Evolutionary conservation across 2,888 invertebrate species (phyloP).

Genomic region (Heliconius erato): DNA sequence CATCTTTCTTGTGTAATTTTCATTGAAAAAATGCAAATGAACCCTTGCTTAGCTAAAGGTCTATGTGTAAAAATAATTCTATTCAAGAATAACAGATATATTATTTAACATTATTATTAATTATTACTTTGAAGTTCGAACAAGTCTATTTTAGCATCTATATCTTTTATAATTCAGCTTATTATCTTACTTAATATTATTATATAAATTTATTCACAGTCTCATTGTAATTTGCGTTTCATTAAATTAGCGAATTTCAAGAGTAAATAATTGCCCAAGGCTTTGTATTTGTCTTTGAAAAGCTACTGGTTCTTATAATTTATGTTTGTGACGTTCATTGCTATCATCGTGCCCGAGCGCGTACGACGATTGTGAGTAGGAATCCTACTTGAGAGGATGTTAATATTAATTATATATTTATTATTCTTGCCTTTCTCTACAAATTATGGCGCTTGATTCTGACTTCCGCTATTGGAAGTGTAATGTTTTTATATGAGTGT

Average conservation of each 20-base stretch:
- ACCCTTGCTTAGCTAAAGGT: no score
- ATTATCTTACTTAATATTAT: background rate
- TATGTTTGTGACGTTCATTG: conserved; percentile 34
- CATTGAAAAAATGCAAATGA: no score
- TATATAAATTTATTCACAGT: conserved; percentile 16
- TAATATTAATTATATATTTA: background rate
- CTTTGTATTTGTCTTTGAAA: conserved; percentile 36
- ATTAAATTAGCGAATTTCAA: conserved; percentile 30
- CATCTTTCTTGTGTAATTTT: no score
- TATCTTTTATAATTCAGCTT: background rate
- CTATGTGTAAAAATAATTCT: no score
- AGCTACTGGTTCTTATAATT: conserved; percentile 42
- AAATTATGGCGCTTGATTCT: background rate
- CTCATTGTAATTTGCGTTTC: conserved; percentile 28
- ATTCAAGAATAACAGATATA: background rate
- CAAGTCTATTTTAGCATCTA: background rate
- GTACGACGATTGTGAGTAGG: background rate
- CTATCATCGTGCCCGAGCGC: conserved; percentile 9
- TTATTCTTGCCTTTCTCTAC: background rate
- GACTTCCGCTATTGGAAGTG: background rate
- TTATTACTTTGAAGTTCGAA: background rate
- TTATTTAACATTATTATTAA: background rate
- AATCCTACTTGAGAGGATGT: background rate
- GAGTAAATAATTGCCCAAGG: conserved; percentile 41
- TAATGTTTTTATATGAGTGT: no score